These are phyloP conservation scores for Arge pagana DNA, from an alignment of 2,888 invertebrate genomes.

Conservation along the genomic window DNA sequence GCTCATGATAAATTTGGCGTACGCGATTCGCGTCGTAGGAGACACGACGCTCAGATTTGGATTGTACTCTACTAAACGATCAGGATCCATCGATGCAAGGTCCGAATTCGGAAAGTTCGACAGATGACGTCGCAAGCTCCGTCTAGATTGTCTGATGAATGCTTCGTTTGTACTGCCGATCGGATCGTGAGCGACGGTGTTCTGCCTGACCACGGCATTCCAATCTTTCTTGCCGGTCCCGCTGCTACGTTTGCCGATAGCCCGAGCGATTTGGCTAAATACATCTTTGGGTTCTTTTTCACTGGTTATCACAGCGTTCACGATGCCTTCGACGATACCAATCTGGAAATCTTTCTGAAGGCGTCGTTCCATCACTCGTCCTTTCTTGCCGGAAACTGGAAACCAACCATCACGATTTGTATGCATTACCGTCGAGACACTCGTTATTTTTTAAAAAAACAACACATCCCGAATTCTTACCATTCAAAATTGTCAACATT, in stretches of 20 bases:
- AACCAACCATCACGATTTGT: constrained; percentile 31
- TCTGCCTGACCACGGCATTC: constrained; percentile 80
- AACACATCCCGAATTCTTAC: no score
- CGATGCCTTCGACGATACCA: constrained; percentile 82
- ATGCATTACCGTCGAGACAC: constrained; percentile 1
- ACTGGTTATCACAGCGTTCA: constrained; percentile 72
- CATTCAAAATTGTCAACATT: no score
- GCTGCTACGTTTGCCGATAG: constrained; percentile 69
- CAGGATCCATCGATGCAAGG: constrained; percentile 72
- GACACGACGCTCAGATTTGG: constrained; percentile 77
- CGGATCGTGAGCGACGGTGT: constrained; percentile 72
- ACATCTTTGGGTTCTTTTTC: constrained; percentile 77
- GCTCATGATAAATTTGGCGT: constrained; percentile 84
- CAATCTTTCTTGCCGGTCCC: constrained; percentile 74
- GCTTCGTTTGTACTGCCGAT: constrained; percentile 79
- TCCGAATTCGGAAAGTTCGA: constrained; percentile 68
- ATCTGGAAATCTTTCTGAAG: constrained; percentile 90
- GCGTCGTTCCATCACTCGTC: constrained; percentile 83
- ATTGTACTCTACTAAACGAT: constrained; percentile 79
- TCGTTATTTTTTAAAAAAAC: background rate
- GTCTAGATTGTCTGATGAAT: constrained; percentile 66
- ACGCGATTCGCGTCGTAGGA: constrained; percentile 80
- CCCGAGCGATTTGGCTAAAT: constrained; percentile 82
- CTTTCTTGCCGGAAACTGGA: constrained; percentile 81
- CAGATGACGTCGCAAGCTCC: constrained; percentile 74